phyloP scores from a whole-genome alignment of 2,113 vertebrate species.

The pig (Sus scrofa) region T2T-Sscrofa CM000824.6:153728001-153728500 shows the following conservation, averaged over 20 bases:
- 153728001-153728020: slow-evolving; percentile 65
- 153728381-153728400: slow-evolving; percentile 58
- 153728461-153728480: not conserved
- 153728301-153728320: slow-evolving; percentile 12
- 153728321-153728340: not conserved
- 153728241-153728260: not conserved
- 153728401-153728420: slow-evolving; percentile 63
- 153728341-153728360: slow-evolving; percentile 10
- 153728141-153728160: slow-evolving; percentile 4
- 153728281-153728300: not conserved
- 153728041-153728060: not conserved
- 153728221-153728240: not conserved
- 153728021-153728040: not conserved
- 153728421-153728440: slow-evolving; percentile 45
- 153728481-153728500: not conserved
- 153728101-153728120: slow-evolving; percentile 83
- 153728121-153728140: slow-evolving; percentile 53
- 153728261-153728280: not conserved
- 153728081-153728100: slow-evolving; percentile 44
- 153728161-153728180: slow-evolving; percentile 33
- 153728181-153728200: not conserved
- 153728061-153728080: slow-evolving; percentile 64
- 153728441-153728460: slow-evolving; percentile 45
- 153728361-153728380: slow-evolving; percentile 51
- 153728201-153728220: slow-evolving; percentile 31